Evolutionary conservation across 2,113 vertebrate species (phyloP).

Genomic region (Heptranchias perlo): DNA sequence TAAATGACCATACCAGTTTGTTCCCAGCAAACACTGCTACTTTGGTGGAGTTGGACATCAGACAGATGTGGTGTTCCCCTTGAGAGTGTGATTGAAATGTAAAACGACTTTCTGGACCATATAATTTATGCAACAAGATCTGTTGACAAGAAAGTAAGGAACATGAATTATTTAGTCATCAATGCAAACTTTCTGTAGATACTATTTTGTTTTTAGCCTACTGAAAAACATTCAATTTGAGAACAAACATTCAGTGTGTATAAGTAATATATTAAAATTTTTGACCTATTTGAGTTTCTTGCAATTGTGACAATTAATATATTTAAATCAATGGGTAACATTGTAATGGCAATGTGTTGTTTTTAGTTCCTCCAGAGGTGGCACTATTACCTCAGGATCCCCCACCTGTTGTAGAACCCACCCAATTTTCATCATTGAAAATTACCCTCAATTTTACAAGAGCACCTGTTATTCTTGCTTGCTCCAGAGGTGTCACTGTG

Average conservation of each 20-base stretch:
- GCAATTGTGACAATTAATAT: not conserved
- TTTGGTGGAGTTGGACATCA: conserved; percentile 77
- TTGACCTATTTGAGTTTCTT: not conserved
- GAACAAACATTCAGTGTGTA: not conserved
- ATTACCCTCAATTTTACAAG: no score
- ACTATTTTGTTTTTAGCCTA: not conserved
- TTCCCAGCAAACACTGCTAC: conserved; percentile 67
- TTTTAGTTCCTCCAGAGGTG: no score
- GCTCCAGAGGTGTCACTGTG: no score
- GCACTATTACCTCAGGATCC: no score
- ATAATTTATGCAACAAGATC: conserved; percentile 72
- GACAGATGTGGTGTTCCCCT: conserved; percentile 74
- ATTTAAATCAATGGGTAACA: not conserved
- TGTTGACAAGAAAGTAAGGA: conserved; percentile 46
- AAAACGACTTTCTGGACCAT: conserved; percentile 69
- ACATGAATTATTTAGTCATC: not conserved
- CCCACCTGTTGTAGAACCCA: no score
- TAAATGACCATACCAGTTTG: conserved; percentile 62
- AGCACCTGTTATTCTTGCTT: no score
- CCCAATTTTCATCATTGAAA: no score
- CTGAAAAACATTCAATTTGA: not conserved
- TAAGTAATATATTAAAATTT: not conserved
- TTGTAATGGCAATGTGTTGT: not conserved
- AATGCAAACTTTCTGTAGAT: not conserved
- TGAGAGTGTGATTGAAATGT: conserved; percentile 71